phyloP scores from a whole-genome alignment of 2,113 vertebrate genomes.

The Otocyon megalotis region DNA sequence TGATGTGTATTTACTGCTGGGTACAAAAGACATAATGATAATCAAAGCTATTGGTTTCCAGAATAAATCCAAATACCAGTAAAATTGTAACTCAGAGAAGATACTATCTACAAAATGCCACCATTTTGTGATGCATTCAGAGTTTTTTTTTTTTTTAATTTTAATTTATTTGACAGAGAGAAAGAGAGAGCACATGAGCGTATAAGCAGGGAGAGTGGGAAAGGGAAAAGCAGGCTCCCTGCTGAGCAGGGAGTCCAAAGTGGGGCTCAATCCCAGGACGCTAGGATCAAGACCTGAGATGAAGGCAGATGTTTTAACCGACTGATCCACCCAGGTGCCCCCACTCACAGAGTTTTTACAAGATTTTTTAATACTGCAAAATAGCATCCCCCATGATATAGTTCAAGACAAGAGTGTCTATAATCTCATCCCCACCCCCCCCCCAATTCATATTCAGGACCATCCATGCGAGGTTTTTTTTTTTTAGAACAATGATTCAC shows the following conservation, averaged over 20 bases:
- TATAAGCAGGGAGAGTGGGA: too few species aligned
- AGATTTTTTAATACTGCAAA: constrained; percentile 25
- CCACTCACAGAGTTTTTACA: not conserved
- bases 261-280: too few species aligned
- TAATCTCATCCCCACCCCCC: not conserved
- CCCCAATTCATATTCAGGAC: not conserved
- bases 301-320: too few species aligned
- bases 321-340: too few species aligned
- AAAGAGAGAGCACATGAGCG: too few species aligned
- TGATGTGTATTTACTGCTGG: not conserved
- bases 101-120: not conserved
- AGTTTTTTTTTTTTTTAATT: too few species aligned
- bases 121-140: not conserved
- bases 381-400: not conserved
- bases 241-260: too few species aligned
- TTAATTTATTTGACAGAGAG: too few species aligned
- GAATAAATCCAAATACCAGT: constrained; percentile 44
- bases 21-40: not conserved
- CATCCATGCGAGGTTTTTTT: not conserved
- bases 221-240: too few species aligned
- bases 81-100: constrained; percentile 19
- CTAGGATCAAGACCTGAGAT: too few species aligned
- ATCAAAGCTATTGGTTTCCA: not conserved
- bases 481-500: not conserved
- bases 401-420: not conserved